Evolutionary conservation across 2,888 invertebrate species (phyloP), one percentile per base, ranked within the genome.

Genomic region (Drosophila aldrichi): DNA sequence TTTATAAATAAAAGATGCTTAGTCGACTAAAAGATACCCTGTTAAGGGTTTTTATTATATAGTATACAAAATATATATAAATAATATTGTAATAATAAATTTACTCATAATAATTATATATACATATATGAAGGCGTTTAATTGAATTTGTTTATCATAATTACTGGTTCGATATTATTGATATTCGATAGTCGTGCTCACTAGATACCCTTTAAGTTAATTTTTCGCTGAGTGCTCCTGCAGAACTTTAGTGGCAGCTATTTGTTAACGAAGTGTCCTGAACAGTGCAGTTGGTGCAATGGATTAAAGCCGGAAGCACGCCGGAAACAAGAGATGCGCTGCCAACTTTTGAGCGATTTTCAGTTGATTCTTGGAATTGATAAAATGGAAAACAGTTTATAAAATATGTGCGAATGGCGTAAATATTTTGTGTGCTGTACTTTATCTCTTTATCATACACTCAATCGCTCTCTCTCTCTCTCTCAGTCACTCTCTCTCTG

Each of bases 251-350:
- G 51, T 25, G 25, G 7, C 12, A 48, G 2, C 51, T 52, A 25
- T 64, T 51, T 57, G 32, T 32, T 55, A 54, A 57, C 54, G 25
- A 57, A 62, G 56, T 72, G 68, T 44, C 62, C 36, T 62, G 55
- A 61, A 55, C 58, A 58, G 46, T 67, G 67, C 51, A 67, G 43
- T 56, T 49, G 55, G 56, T 56, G 68, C 36, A 14, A 61, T 34
- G 51, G 29, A 12, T 63, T 58, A 9, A 36, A 16, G 46, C 41
- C 54, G 25, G 25, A 46, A 34, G 55, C 43, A 46, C 36, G 25
- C 43, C 34, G 25, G 25, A 25, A 14, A 12, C 18, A 46, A 49
- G n/a, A 44, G 34, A n/a, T 12, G 34, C 48, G 18, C 52, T 60
- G 34, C 34, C 54, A 49, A 7, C 48, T 52, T 52, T 38, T 25